Conservation (phyloP, 2,113 vertebrate genomes). For the Theristicus caerulescens region DNA sequence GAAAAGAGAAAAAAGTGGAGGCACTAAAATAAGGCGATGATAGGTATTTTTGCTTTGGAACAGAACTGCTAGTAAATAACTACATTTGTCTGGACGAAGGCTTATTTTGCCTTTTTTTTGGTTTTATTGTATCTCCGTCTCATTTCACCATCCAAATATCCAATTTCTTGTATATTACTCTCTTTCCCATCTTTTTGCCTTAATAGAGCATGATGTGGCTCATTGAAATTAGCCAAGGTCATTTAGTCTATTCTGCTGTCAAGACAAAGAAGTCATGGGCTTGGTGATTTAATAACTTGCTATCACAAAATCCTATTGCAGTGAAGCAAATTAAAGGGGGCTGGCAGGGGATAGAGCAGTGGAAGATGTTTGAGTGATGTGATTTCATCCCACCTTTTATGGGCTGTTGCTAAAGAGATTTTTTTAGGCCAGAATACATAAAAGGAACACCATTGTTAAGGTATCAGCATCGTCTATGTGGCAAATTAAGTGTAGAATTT, state of each 20-base stretch:
- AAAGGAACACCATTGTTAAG: background rate
- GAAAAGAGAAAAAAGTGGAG: background rate
- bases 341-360: background rate
- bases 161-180: background rate
- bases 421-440: background rate
- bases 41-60: background rate
- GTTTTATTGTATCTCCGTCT: background rate
- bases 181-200: background rate
- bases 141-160: background rate
- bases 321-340: slow-evolving; percentile 10
- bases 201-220: background rate
- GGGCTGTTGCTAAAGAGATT: background rate
- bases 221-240: slow-evolving; percentile 24
- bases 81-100: background rate
- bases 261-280: background rate
- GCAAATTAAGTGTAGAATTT: background rate
- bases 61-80: background rate
- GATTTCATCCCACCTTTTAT: background rate
- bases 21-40: background rate
- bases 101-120: background rate
- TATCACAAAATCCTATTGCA: background rate
- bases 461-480: background rate
- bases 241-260: slow-evolving; percentile 5
- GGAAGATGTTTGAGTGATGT: background rate
- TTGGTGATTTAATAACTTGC: slow-evolving; percentile 34